Percentiles rank a stretch among this genome's conserved stretches.
These are phyloP conservation scores for Oegoconia quadripuncta DNA, from an alignment of 2,888 invertebrate species.

Conservation along the genomic window DNA sequence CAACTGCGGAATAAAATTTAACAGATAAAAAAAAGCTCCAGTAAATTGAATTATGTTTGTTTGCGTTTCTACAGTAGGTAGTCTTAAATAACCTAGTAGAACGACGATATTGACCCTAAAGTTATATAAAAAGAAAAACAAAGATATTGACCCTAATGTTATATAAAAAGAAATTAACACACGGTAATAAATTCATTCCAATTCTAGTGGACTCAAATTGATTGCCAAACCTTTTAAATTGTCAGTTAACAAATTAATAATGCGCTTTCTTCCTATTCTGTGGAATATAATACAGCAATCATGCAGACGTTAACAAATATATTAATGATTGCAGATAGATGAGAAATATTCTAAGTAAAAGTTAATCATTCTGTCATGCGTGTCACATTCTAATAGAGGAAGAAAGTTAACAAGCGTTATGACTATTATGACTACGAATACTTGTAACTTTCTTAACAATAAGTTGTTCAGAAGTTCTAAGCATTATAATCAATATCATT, in stretches of 20 bases:
- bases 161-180: background rate
- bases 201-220: background rate
- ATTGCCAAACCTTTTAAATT: conserved; percentile 8
- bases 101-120: too few species aligned
- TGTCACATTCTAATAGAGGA: conserved; percentile 18
- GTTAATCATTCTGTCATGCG: conserved; percentile 23
- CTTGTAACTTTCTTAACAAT: too few species aligned
- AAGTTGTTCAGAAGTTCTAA: too few species aligned
- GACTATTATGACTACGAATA: too few species aligned
- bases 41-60: too few species aligned
- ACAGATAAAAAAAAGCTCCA: too few species aligned
- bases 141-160: too few species aligned
- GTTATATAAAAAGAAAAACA: too few species aligned
- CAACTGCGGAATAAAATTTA: too few species aligned
- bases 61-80: background rate
- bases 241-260: conserved; percentile 12
- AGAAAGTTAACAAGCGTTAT: conserved; percentile 21
- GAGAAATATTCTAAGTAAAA: conserved; percentile 12
- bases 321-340: conserved; percentile 6
- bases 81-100: too few species aligned
- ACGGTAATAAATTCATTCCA: background rate
- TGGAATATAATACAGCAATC: conserved; percentile 12
- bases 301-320: conserved; percentile 13
- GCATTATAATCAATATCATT: too few species aligned
- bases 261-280: conserved; percentile 12